Conservation (phyloP, 2,888 invertebrate species). For the Hoplodrina ambigua region DNA sequence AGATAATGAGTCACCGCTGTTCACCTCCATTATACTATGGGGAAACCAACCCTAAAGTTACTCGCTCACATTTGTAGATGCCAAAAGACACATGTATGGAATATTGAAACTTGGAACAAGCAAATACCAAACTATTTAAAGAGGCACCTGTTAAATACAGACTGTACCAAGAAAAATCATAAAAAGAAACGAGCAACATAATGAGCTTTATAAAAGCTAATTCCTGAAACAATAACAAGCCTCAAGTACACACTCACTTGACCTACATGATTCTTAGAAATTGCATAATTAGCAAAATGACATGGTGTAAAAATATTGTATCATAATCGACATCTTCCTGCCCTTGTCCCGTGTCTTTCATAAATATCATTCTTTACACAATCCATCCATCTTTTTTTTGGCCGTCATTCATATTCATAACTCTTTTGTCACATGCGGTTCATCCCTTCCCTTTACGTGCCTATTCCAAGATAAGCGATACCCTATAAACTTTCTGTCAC, state of each 20-base stretch:
- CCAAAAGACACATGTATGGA: neutral
- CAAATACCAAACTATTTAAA: neutral
- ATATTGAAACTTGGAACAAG: neutral
- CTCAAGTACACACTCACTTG: neutral
- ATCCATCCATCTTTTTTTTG: no score
- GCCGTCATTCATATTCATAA: no score
- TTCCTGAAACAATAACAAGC: neutral
- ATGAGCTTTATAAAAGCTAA: neutral
- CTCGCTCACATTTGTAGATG: slow-evolving; percentile 36
- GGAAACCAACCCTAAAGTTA: slow-evolving; percentile 39
- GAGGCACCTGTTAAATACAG: neutral
- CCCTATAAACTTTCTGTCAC: no score
- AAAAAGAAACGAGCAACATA: neutral
- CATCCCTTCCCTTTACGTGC: no score
- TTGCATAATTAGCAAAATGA: neutral
- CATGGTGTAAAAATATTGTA: no score
- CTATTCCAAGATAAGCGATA: no score
- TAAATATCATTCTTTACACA: no score
- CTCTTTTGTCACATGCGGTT: no score
- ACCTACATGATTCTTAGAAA: slow-evolving; percentile 8
- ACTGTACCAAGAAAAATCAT: neutral
- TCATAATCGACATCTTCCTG: no score
- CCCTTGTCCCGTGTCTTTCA: no score
- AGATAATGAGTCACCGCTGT: slow-evolving; percentile 38
- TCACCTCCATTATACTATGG: slow-evolving; percentile 17